Evolutionary conservation across 2,797 vertebrate species (phyloP), one percentile per base, ranked within the genome.

Genomic region (Graptemys geographica): DNA sequence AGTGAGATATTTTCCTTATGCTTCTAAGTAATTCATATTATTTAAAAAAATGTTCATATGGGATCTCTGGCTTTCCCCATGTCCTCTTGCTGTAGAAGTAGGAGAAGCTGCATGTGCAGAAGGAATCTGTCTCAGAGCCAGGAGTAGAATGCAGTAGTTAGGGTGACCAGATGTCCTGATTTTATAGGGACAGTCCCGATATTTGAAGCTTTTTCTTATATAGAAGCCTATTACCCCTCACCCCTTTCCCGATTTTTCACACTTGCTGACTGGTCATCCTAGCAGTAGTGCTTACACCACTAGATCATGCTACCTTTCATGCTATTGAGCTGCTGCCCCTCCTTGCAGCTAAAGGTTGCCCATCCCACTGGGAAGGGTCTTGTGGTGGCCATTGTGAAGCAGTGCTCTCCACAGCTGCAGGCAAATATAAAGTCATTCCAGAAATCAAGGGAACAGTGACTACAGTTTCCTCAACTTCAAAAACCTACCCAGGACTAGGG

Each of bases 381-480:
- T 86, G 83, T 7, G 5, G 0, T 13, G 92, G 8, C 11, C 2
- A 37, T n/a, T 41, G 25, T 53, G 87, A 62, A 93, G 49, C 0
- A 0, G 3, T 37, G 65, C 65, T 37, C 31, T 18, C n/a, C 33
- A 65, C 28, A 84, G 85, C 16, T 87, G 47, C 33, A 69, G 31
- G 25, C 6, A 44, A 27, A 59, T 31, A 11, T 11, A 74, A 83
- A 85, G 27, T 11, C 23, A 47, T 80, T 81, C 18, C 1, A 79
- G 41, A 65, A 86, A 83, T 69, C 72, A 31, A 3, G 33, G 12
- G 12, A 59, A 59, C 57, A 31, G 27, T 31, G 11, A 59, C 28
- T 1, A 74, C 41, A 59, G 15, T 74, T 56, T 74, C 44, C 18
- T 56, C 59, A 23, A 82, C 72, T 90, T 62, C 53, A 86, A 79